Base-by-base conservation (phyloP, 2,113 vertebrate genomes). In the Agelaius phoeniceus region DNA sequence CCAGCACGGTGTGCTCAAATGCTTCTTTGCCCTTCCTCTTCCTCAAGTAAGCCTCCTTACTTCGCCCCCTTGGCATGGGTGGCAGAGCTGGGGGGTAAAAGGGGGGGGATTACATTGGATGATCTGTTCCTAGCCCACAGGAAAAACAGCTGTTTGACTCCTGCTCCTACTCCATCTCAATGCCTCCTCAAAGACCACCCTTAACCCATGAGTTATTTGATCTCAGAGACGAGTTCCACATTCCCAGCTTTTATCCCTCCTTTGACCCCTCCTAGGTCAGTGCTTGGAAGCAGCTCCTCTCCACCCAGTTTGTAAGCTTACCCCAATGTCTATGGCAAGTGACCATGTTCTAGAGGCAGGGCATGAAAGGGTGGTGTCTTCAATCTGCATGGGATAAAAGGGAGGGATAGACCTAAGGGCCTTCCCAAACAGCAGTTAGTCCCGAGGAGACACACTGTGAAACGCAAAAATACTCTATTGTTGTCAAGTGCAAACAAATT, bases 401-500 rank as follows among this genome's bases (percentile, higher is more conserved):
- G 52, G 43, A 93, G 35, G 73, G 59, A 61, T 31, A 71, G 82
- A 86, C 58, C 58, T 85, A 51, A 86, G 68, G 33, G 65, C 59
- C 88, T 74, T 90, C 79, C 83, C 95, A 94, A 92, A 71, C 43
- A 90, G 72, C 88, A 94, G 90, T 97, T 77, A 93, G 52, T 86
- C 83, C 51, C 0, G 0, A 86, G 51, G 69, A 93, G 68, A 59
- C 65, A 67, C 68, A 55, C 72, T 89, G 88, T 63, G 92, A 84
- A 93, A 52, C 0, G 4, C 83, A 96, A 82, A 96, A 95, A 84
- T 84, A 95, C 76, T 93, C 79, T 44, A 89, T 93, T 94, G 95
- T 94, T 97, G 94, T 96, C 83, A 92, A 97, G 72, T 93, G 94
- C 86, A 94, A 95, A 89, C 90, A 90, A 92, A 93, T 95, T 93